Conservation (phyloP, 2,113 vertebrate genomes). For the human region GRCh38 chr11:37007501-37008000, state of each 20-base stretch:
- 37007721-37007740: neutral
- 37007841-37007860: no score
- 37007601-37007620: constrained; percentile 45
- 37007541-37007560: constrained; percentile 56
- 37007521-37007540: constrained; percentile 36
- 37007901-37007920: no score
- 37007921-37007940: no score
- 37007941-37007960: no score
- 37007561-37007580: constrained; percentile 53
- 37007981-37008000: no score
- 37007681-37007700: neutral
- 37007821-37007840: neutral
- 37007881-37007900: no score
- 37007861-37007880: no score
- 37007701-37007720: neutral
- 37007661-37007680: constrained; percentile 28
- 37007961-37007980: no score
- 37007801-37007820: neutral
- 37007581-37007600: neutral
- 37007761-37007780: neutral
- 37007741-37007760: neutral
- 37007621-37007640: constrained; percentile 11
- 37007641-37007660: neutral
- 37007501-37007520: constrained; percentile 33
- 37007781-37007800: neutral